These are phyloP conservation scores for Hecatera dysodea DNA, from an alignment of 2,888 invertebrate genomes.

Conservation along the genomic window DNA sequence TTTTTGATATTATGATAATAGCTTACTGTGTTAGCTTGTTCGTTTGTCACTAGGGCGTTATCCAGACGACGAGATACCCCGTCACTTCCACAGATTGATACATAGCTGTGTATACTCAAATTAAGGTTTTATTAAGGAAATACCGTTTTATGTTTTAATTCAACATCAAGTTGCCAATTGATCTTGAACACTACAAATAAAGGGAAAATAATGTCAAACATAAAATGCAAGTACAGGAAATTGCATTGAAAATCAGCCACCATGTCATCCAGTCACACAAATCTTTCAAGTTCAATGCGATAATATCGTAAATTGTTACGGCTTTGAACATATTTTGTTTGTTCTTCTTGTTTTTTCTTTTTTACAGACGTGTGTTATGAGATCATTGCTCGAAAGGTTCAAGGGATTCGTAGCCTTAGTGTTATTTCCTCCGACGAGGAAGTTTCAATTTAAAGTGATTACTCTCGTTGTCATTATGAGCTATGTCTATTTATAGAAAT, in stretches of 20 bases:
- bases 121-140: neutral
- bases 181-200: constrained; percentile 28
- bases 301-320: constrained; percentile 35
- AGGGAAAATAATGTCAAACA: constrained; percentile 39
- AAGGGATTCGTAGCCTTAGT: constrained; percentile 57
- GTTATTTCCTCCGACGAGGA: constrained; percentile 66
- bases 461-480: neutral
- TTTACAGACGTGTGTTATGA: constrained; percentile 49
- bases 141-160: constrained; percentile 8
- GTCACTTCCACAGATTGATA: no score
- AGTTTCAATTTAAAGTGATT: constrained; percentile 57
- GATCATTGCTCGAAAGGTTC: constrained; percentile 64
- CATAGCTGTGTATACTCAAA: neutral
- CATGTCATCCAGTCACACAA: constrained; percentile 39
- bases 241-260: constrained; percentile 24
- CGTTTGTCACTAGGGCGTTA: neutral
- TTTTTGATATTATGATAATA: no score
- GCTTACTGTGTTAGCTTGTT: no score
- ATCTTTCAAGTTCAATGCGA: constrained; percentile 45
- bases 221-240: constrained; percentile 51
- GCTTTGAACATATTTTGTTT: constrained; percentile 34
- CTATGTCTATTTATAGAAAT: constrained; percentile 18
- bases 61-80: neutral
- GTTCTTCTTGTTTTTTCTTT: no score
- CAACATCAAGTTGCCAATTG: constrained; percentile 23